Evolutionary conservation across 2,797 vertebrate genomes (phyloP).

Genomic region (Cirrhinus mrigala): DNA sequence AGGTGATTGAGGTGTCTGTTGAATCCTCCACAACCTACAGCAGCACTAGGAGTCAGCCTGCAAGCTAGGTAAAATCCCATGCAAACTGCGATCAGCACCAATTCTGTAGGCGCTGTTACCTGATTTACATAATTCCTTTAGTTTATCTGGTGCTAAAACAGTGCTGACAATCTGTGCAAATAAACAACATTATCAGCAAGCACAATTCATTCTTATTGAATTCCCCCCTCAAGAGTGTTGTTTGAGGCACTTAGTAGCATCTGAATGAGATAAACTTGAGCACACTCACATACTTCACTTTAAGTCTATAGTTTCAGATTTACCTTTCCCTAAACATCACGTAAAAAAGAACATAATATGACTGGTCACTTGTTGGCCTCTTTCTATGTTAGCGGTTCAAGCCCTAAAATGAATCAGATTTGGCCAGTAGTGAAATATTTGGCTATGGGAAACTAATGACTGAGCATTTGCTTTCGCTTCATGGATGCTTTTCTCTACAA

Average conservation of each 20-base stretch:
- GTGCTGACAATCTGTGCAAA: constrained; percentile 14
- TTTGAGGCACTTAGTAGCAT: neutral
- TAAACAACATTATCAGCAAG: constrained; percentile 15
- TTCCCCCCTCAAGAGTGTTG: constrained; percentile 8
- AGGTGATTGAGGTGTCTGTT: neutral
- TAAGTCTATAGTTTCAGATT: neutral
- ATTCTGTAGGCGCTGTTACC: constrained; percentile 10
- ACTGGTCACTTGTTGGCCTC: neutral
- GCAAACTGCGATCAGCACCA: constrained; percentile 13
- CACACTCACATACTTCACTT: neutral
- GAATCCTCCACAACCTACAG: neutral
- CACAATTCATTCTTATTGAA: constrained; percentile 25
- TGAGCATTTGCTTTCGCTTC: neutral
- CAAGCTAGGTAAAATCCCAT: neutral
- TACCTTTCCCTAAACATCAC: neutral
- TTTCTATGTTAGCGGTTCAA: neutral
- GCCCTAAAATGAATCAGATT: neutral
- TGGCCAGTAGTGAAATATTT: neutral
- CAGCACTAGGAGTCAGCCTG: neutral
- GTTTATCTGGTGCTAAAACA: constrained; percentile 12
- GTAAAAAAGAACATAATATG: neutral
- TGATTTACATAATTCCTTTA: constrained; percentile 26
- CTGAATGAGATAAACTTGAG: constrained; percentile 2
- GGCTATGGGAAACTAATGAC: neutral
- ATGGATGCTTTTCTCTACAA: neutral